These are phyloP conservation scores for Acanthosoma haemorrhoidale DNA, from an alignment of 2,888 invertebrate species.

Conservation along the genomic window DNA sequence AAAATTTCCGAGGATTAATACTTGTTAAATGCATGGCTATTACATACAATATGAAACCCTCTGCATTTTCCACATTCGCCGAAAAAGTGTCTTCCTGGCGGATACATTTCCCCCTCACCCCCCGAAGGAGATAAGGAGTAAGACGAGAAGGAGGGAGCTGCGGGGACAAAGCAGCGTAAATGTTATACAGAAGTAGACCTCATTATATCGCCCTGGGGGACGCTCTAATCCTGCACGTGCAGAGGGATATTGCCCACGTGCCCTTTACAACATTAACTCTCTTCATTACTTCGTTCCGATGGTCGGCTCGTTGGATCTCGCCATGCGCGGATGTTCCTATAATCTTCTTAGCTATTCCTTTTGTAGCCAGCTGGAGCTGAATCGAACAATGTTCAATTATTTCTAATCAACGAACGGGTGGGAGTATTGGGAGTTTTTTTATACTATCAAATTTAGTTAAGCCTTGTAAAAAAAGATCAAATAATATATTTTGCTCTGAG, in stretches of 20 bases:
- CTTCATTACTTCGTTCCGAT: constrained; percentile 21
- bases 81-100: no score
- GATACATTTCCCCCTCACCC: neutral
- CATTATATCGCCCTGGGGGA: constrained; percentile 17
- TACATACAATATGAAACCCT: no score
- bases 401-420: neutral
- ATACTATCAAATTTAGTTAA: no score
- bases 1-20: no score
- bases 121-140: neutral
- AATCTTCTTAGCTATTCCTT: constrained; percentile 14
- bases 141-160: neutral
- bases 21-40: no score
- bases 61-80: no score
- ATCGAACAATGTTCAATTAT: neutral
- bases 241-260: constrained; percentile 22
- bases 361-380: neutral
- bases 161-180: constrained; percentile 5
- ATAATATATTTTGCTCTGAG: no score
- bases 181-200: constrained; percentile 19
- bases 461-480: no score
- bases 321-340: neutral
- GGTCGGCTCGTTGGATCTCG: neutral
- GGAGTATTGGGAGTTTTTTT: neutral
- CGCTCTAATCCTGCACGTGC: constrained; percentile 22
- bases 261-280: constrained; percentile 15